Conservation (phyloP, 2,888 invertebrate genomes). For the Mesochorus sp. region DNA sequence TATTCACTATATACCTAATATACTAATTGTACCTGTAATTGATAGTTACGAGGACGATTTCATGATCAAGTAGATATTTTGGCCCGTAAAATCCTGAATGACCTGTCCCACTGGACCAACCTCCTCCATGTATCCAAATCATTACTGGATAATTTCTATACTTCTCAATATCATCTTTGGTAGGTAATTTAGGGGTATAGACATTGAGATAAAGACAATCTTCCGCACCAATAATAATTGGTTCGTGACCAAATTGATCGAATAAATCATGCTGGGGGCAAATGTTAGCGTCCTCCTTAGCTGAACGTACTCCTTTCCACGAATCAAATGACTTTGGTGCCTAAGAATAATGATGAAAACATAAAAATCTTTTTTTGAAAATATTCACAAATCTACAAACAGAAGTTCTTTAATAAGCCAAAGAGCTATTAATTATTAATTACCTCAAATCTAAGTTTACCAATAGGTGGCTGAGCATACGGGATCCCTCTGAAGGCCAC, state of each 20-base stretch:
- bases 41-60: conserved; percentile 87
- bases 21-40: conserved; percentile 88
- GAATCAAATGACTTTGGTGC: conserved; percentile 6
- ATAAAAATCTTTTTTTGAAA: too few relatives aligned
- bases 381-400: too few relatives aligned
- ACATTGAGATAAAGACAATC: conserved; percentile 20
- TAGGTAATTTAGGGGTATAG: conserved; percentile 4
- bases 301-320: conserved; percentile 8
- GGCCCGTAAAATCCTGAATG: conserved; percentile 87
- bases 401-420: too few relatives aligned
- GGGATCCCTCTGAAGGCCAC: conserved; percentile 85
- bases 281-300: conserved; percentile 4
- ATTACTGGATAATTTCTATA: conserved; percentile 7
- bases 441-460: conserved; percentile 85
- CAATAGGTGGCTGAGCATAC: conserved; percentile 85
- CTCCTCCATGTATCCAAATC: conserved; percentile 1
- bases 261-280: not conserved
- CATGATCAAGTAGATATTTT: conserved; percentile 87
- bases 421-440: conserved; percentile 45
- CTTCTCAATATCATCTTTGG: not conserved
- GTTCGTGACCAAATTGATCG: not conserved
- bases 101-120: not conserved
- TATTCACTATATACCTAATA: too few relatives aligned
- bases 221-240: not conserved
- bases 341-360: too few relatives aligned